phyloP scores from a whole-genome alignment of 2,888 invertebrate species.

The Smittia sp. region DNA sequence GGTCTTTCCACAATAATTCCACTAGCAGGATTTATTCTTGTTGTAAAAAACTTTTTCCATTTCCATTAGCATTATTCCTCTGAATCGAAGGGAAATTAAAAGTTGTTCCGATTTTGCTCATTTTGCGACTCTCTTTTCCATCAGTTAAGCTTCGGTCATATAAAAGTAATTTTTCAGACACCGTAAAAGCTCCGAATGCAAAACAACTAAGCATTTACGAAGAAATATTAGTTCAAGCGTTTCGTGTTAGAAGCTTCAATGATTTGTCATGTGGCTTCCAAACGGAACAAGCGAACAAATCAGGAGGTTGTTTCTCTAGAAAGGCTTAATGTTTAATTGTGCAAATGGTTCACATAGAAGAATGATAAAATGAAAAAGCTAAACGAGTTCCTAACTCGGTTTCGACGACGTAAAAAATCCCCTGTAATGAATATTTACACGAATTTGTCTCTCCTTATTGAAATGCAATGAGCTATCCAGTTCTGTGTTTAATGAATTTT shows the following conservation, averaged over 20 bases:
- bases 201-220: no score
- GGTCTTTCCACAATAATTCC: no score
- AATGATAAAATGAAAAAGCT: conserved; percentile 3
- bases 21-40: no score
- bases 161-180: neutral
- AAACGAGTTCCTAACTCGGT: neutral
- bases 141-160: conserved; percentile 8
- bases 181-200: no score
- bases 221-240: no score
- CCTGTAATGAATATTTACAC: neutral
- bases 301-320: no score
- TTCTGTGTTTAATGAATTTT: neutral
- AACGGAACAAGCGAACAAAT: no score
- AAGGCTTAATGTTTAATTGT: neutral
- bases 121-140: neutral
- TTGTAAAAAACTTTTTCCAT: no score
- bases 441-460: neutral
- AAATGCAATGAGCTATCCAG: neutral
- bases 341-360: neutral
- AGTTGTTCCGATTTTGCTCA: neutral
- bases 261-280: no score
- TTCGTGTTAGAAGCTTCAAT: no score
- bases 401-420: neutral
- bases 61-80: no score
- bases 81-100: no score